Percentiles rank a stretch among this genome's conserved stretches.
Evolutionary conservation across 2,888 invertebrate genomes (phyloP).

Genomic region (Phrixothrix hirtus): DNA sequence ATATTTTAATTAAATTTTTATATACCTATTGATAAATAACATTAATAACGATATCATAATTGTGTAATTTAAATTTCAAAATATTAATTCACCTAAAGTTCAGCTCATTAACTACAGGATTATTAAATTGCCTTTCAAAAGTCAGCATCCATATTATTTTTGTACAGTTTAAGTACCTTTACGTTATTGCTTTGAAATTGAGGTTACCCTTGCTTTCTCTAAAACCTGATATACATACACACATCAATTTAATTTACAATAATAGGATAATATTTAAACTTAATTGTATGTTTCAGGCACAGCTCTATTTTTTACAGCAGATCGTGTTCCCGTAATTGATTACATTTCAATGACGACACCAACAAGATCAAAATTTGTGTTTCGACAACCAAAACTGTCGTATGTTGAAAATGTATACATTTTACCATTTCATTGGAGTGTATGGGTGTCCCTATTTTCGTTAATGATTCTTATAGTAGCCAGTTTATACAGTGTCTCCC

Average conservation of each 20-base stretch:
- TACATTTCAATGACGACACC: conserved; percentile 71
- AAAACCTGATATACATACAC: neutral
- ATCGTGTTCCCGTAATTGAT: conserved; percentile 65
- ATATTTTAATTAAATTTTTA: no score
- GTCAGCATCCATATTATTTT: no score
- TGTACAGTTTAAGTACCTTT: no score
- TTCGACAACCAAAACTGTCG: conserved; percentile 71
- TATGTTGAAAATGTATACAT: conserved; percentile 73
- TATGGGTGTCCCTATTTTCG: conserved; percentile 65
- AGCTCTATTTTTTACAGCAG: conserved; percentile 65
- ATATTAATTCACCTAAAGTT: no score
- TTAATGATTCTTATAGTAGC: conserved; percentile 58
- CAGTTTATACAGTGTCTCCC: conserved; percentile 49
- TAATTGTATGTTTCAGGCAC: conserved; percentile 61
- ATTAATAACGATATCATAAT: no score
- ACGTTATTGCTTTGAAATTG: no score
- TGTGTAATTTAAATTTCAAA: no score
- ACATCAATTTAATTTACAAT: neutral
- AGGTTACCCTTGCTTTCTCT: neutral
- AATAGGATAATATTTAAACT: no score
- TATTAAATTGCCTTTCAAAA: no score
- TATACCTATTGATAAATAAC: no score
- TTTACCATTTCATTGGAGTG: conserved; percentile 66
- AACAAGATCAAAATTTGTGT: conserved; percentile 70
- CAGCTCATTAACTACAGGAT: no score